phyloP scores from a whole-genome alignment of 35 echinoderm and acorn worm genomes.

The Anneissia japonica region DNA sequence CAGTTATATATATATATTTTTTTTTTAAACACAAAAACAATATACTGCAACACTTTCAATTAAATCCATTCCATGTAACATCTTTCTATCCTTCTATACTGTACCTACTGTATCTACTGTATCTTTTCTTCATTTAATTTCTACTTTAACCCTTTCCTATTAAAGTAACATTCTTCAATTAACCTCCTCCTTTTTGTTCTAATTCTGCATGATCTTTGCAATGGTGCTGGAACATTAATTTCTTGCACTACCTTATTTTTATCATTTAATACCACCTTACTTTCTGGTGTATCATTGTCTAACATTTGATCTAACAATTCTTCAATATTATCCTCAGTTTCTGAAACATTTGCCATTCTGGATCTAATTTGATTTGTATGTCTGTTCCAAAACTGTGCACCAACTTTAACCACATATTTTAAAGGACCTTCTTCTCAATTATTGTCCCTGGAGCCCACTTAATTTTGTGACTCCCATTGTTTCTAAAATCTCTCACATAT shows the following conservation, averaged over 20 bases:
- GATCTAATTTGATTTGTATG: slow-evolving; percentile 24
- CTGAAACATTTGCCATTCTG: not conserved
- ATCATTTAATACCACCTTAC: not conserved
- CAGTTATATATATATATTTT: not conserved
- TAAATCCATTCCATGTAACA: not conserved
- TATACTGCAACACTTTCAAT: not conserved
- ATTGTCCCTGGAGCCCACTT: slow-evolving; percentile 38
- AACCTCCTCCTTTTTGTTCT: not conserved
- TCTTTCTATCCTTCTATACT: not conserved
- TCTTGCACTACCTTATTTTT: not conserved
- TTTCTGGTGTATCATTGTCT: not conserved
- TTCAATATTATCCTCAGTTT: not conserved
- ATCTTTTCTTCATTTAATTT: not conserved
- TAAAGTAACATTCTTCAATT: not conserved
- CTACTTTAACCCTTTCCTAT: not conserved
- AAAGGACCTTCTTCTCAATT: slow-evolving; percentile 21
- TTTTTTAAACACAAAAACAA: not conserved
- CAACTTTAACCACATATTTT: slow-evolving; percentile 29
- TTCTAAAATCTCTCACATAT: slow-evolving; percentile 21
- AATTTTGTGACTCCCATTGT: not conserved
- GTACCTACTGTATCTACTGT: too few relatives aligned
- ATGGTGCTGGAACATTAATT: not conserved
- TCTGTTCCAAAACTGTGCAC: slow-evolving; percentile 9
- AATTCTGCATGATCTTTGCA: not conserved
- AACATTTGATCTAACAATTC: not conserved